Percentiles rank a stretch among this genome's conserved stretches.
These are phyloP conservation scores for Pseudonaja textilis DNA, from an alignment of 2,113 vertebrate genomes.

Conservation along the genomic window DNA sequence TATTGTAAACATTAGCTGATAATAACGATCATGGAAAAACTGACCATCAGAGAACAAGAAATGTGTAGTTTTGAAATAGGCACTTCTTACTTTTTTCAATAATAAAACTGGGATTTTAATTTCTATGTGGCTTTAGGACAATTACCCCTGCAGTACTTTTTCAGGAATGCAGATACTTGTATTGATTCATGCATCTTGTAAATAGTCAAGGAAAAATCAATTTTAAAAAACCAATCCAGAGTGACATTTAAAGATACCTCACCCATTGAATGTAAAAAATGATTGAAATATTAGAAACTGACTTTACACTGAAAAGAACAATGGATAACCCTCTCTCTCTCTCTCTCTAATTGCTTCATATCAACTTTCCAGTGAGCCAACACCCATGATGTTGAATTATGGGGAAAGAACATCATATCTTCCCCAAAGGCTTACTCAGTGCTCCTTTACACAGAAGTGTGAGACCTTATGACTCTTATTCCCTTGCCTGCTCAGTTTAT, in stretches of 20 bases:
- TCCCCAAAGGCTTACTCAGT: not conserved
- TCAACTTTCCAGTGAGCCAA: not conserved
- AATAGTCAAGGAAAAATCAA: not conserved
- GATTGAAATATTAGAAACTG: slow-evolving; percentile 53
- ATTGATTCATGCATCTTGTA: not conserved
- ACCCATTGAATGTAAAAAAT: slow-evolving; percentile 7
- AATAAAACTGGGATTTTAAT: slow-evolving; percentile 16
- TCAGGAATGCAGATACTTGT: not conserved
- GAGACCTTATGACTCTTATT: not conserved
- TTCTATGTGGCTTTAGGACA: not conserved
- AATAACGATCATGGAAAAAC: not conserved
- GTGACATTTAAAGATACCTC: slow-evolving; percentile 2
- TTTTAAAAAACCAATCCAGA: slow-evolving; percentile 21
- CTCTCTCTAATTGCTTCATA: not conserved
- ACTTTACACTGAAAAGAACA: slow-evolving; percentile 4
- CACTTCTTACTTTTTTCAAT: not conserved
- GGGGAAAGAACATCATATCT: not conserved
- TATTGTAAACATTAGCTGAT: not conserved
- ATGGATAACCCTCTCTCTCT: not conserved
- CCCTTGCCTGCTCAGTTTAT: not conserved
- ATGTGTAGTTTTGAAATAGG: not conserved
- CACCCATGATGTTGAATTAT: not conserved
- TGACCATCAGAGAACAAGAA: not conserved
- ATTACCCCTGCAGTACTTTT: not conserved
- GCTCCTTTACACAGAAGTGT: fast-evolving